A percentile compares a stretch with the other conserved stretches of the same genome.
phyloP scores from a whole-genome alignment of 2,113 vertebrate genomes.

The Callospermophilus lateralis region DNA sequence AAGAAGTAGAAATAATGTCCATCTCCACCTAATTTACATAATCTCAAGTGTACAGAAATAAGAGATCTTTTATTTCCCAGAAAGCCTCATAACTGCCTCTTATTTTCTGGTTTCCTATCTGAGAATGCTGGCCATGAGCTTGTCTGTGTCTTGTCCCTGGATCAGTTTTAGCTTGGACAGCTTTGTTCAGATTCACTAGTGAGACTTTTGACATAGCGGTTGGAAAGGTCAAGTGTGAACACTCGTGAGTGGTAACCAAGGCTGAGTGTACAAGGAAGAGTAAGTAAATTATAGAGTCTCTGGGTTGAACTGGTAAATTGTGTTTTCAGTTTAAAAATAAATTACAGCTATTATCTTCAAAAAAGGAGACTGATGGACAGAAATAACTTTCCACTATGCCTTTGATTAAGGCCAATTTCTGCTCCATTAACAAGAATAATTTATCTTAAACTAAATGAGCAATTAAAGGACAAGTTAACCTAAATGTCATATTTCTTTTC shows the following conservation, averaged over 20 bases:
- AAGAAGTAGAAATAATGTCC: neutral
- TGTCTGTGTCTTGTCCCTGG: accelerated
- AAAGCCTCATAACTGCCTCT: neutral
- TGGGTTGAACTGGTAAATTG: neutral
- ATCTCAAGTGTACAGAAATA: slow-evolving; percentile 15
- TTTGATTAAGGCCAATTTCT: neutral
- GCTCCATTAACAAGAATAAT: neutral
- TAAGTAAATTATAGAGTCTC: neutral
- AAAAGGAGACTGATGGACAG: neutral
- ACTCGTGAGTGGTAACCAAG: neutral
- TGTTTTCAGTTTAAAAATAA: neutral
- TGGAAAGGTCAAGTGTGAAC: neutral
- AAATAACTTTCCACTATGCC: neutral
- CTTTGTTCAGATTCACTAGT: neutral
- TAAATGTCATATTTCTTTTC: neutral
- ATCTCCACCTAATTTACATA: neutral
- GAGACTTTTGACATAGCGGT: neutral
- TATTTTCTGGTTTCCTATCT: neutral
- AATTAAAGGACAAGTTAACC: neutral
- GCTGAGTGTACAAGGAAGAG: neutral
- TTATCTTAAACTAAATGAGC: neutral
- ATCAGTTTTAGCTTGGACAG: neutral
- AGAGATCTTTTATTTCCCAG: neutral
- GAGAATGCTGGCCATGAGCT: neutral
- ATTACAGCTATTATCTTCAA: neutral